These are phyloP conservation scores for Leptodactylus fuscus DNA, from an alignment of 2,113 vertebrate genomes.

Conservation along the genomic window DNA sequence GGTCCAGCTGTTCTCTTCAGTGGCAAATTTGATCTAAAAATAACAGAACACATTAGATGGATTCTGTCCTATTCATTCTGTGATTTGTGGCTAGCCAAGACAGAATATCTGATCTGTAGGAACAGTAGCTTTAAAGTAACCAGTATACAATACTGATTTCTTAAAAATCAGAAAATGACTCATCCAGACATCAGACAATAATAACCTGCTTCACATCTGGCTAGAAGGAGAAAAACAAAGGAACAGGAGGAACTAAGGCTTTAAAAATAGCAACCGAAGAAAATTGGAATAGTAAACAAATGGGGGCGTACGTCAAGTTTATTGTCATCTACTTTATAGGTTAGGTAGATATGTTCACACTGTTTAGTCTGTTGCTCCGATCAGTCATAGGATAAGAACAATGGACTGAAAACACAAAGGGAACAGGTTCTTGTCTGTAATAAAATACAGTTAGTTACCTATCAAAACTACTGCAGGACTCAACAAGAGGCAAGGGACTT, in stretches of 20 bases:
- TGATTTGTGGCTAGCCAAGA: slow-evolving; percentile 29
- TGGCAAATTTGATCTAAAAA: slow-evolving; percentile 46
- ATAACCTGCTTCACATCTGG: slow-evolving; percentile 15
- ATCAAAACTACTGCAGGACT: too few species aligned
- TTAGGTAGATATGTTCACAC: too few species aligned
- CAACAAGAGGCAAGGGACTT: too few species aligned
- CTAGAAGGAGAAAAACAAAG: slow-evolving; percentile 15
- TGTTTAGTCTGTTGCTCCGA: too few species aligned
- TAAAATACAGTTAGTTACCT: too few species aligned
- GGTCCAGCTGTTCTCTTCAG: slow-evolving; percentile 53
- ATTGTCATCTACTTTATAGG: neutral
- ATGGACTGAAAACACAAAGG: too few species aligned
- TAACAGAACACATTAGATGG: slow-evolving; percentile 20
- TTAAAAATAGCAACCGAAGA: neutral
- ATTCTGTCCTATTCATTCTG: slow-evolving; percentile 45
- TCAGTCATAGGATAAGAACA: too few species aligned
- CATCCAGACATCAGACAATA: slow-evolving; percentile 16
- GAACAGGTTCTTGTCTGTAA: too few species aligned
- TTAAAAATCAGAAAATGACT: slow-evolving; percentile 25
- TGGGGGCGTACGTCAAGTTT: neutral
- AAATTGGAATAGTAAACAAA: neutral
- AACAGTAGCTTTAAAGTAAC: neutral
- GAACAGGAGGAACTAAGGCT: neutral
- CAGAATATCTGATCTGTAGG: slow-evolving; percentile 25
- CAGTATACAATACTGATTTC: neutral